Evolutionary conservation across 2,888 invertebrate genomes (phyloP).

Genomic region (Cephus rjabovi): DNA sequence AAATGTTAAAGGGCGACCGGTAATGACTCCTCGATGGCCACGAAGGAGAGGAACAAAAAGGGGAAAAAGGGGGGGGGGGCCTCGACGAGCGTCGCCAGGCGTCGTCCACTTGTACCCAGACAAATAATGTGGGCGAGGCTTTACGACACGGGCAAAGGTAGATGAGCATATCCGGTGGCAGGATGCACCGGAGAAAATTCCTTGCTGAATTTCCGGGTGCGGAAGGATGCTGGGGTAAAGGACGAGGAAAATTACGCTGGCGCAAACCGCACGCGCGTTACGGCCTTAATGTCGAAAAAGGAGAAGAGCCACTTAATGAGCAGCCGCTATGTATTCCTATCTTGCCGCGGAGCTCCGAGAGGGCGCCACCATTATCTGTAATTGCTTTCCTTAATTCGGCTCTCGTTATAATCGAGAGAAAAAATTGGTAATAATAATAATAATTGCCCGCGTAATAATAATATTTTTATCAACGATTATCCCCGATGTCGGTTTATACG

Average conservation of each 20-base stretch:
- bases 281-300: constrained; percentile 48
- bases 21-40: neutral
- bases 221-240: neutral
- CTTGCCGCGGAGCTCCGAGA: constrained; percentile 10
- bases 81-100: neutral
- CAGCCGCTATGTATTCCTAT: constrained; percentile 36
- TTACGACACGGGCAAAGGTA: neutral
- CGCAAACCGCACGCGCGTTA: constrained; percentile 38
- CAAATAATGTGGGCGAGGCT: neutral
- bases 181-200: neutral
- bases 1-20: neutral
- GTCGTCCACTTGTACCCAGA: neutral
- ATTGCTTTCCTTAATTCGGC: constrained; percentile 58
- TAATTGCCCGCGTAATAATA: neutral
- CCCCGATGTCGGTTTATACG: neutral
- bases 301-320: constrained; percentile 39
- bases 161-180: neutral
- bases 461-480: neutral
- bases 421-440: neutral
- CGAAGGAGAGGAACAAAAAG: neutral
- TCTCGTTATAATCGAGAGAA: neutral
- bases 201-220: neutral
- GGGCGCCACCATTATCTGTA: constrained; percentile 52
- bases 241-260: constrained; percentile 38
- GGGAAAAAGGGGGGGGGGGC: neutral